phyloP scores from a whole-genome alignment of 2,888 invertebrate genomes.

The Drosophila macrospina region DNA sequence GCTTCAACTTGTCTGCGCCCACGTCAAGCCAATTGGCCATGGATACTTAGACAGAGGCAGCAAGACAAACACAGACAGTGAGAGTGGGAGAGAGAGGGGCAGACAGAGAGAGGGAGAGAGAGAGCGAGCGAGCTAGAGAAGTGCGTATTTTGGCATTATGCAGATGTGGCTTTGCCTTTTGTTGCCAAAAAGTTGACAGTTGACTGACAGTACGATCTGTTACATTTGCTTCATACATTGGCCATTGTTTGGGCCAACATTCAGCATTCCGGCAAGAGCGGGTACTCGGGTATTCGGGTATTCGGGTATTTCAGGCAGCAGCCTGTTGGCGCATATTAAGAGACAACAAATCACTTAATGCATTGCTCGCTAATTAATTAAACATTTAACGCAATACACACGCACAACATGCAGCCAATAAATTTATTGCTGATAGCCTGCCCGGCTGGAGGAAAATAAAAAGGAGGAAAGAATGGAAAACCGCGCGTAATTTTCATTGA shows the following conservation, averaged over 20 bases:
- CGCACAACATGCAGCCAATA: slow-evolving; percentile 52
- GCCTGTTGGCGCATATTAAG: slow-evolving; percentile 27
- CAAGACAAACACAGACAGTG: neutral
- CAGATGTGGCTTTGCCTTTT: slow-evolving; percentile 50
- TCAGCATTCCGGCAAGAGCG: slow-evolving; percentile 4
- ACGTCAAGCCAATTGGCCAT: slow-evolving; percentile 68
- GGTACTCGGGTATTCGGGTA: too few relatives aligned
- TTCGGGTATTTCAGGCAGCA: neutral
- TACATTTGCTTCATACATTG: neutral
- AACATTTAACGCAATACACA: slow-evolving; percentile 70
- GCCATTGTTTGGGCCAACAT: slow-evolving; percentile 13
- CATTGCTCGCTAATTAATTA: slow-evolving; percentile 72
- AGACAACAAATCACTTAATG: slow-evolving; percentile 48
- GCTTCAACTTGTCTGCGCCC: slow-evolving; percentile 69
- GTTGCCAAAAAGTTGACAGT: slow-evolving; percentile 72
- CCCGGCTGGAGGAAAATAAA: slow-evolving; percentile 18
- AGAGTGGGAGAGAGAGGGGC: neutral
- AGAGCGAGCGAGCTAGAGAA: slow-evolving; percentile 13
- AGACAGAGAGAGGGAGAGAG: neutral
- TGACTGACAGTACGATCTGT: slow-evolving; percentile 58
- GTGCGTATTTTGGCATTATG: slow-evolving; percentile 57
- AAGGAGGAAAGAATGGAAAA: slow-evolving; percentile 24
- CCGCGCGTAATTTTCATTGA: slow-evolving; percentile 77
- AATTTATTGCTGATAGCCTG: slow-evolving; percentile 60
- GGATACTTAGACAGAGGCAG: slow-evolving; percentile 18